phyloP scores from a whole-genome alignment of 2,113 vertebrate species.

The Uria aalge region DNA sequence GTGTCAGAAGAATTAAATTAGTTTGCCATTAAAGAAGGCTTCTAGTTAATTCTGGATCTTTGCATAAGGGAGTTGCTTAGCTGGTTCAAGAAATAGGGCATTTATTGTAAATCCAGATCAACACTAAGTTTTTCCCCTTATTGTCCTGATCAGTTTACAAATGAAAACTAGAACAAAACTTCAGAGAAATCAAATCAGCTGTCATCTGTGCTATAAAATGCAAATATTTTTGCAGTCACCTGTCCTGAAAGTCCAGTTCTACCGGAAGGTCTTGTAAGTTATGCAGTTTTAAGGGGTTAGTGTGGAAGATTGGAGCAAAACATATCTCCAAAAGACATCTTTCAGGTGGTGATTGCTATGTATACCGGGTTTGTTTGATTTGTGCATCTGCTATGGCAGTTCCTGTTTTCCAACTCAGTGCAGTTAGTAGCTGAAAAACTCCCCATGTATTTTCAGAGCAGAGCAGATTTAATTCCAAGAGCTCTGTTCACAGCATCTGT shows the following conservation, averaged over 20 bases:
- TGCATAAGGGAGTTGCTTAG: background rate
- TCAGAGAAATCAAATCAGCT: background rate
- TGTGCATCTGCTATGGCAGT: background rate
- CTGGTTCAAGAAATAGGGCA: background rate
- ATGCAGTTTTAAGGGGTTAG: background rate
- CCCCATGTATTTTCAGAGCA: background rate
- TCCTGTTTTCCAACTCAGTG: background rate
- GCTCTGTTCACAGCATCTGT: constrained; percentile 39
- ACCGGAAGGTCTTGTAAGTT: background rate
- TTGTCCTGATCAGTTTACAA: background rate
- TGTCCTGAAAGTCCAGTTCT: background rate
- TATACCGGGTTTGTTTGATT: background rate
- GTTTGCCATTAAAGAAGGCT: background rate
- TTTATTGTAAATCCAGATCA: background rate
- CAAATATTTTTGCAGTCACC: background rate
- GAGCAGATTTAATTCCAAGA: constrained; percentile 17
- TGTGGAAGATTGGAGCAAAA: background rate
- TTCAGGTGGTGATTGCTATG: background rate
- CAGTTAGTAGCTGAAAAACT: background rate
- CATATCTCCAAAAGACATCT: background rate
- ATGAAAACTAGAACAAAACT: background rate
- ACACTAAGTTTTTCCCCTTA: background rate
- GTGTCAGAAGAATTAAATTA: background rate
- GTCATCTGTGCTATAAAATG: background rate
- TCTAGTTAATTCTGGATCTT: background rate